Base-by-base conservation (phyloP, 2,113 vertebrate species). In the Ginglymostoma cirratum region DNA sequence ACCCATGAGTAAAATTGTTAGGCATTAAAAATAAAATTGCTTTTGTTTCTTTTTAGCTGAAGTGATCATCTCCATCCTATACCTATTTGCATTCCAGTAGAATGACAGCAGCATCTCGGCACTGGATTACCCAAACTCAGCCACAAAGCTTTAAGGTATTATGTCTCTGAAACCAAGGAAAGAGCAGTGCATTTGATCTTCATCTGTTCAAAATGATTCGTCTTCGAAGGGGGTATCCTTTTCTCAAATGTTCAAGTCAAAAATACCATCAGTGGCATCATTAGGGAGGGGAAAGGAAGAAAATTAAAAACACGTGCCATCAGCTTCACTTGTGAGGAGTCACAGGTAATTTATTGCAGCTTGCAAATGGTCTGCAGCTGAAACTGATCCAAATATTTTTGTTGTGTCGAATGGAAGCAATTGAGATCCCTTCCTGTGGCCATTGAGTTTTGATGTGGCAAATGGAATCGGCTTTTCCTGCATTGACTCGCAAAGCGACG, bases 331-430 rank as follows among this genome's bases (percentile, higher is more conserved):
- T 17, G 93, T 72, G 45, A 95, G 67, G 24, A 65, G 94, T 52
- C 21, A 12, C 67, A 76, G 94, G 94, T 95, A 95, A 95, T 95
- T 72, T 95, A 95, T 72, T 76, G 34, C 94, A 72, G 94, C 45
- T 95, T 95, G 94, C 94, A 72, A 95, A 45, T 72, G 94, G 69
- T 95, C 94, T 48, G 30, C 69, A 95, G 94, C 94, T 76, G 94
- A 95, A 95, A 70, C 69, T 3, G 42, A 95, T 95, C 94, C 94
- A 95, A 95, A 95, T 3, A 27, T 70, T 95, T 95, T 69, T 95
- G 69, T 95, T 27, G 66, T 76, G 94, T 76, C 94, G 38, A 95
- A 72, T 95, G 94, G 27, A 95, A 72, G 72, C 45, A 95, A 95
- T 72, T 95, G 42, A 70, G 24, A 76, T 52, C 42, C 38, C 94